Percentiles rank a stretch among this genome's conserved stretches.
Conservation (phyloP, 2,888 invertebrate species). For the Troides helena region DNA sequence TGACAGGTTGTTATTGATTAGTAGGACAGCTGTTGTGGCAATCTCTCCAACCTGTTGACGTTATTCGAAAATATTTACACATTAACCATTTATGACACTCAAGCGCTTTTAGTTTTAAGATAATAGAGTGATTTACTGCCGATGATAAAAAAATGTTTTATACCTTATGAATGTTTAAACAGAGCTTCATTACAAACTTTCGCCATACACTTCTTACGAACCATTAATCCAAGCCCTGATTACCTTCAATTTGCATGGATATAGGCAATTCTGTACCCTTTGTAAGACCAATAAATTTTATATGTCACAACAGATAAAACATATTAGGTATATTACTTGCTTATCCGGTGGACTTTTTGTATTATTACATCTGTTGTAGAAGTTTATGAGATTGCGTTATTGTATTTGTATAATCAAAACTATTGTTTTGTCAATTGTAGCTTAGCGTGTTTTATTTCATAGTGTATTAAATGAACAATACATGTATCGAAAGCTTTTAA, state of each 20-base stretch:
- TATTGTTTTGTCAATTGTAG: neutral
- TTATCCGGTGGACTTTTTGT: slow-evolving; percentile 29
- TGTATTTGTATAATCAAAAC: neutral
- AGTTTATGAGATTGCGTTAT: neutral
- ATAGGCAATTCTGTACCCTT: slow-evolving; percentile 31
- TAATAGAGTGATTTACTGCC: slow-evolving; percentile 15
- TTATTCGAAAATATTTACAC: slow-evolving; percentile 49
- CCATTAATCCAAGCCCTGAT: slow-evolving; percentile 54
- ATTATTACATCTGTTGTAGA: slow-evolving; percentile 5
- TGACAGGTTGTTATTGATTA: slow-evolving; percentile 70
- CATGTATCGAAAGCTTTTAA: too few species aligned
- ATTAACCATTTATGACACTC: slow-evolving; percentile 32
- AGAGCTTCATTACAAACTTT: slow-evolving; percentile 50
- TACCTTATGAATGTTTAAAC: slow-evolving; percentile 35
- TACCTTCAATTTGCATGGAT: slow-evolving; percentile 34
- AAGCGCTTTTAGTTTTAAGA: slow-evolving; percentile 19
- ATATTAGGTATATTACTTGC: slow-evolving; percentile 24
- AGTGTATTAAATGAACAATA: too few species aligned
- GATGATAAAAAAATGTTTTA: slow-evolving; percentile 8
- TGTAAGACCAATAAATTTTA: slow-evolving; percentile 28
- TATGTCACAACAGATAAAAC: slow-evolving; percentile 26
- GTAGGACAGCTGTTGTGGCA: slow-evolving; percentile 67
- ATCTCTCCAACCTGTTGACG: slow-evolving; percentile 52
- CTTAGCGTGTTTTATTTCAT: neutral
- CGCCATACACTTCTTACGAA: slow-evolving; percentile 60